Base-by-base conservation (phyloP, 2,888 invertebrate species). In the Opisthograptis luteolata region DNA sequence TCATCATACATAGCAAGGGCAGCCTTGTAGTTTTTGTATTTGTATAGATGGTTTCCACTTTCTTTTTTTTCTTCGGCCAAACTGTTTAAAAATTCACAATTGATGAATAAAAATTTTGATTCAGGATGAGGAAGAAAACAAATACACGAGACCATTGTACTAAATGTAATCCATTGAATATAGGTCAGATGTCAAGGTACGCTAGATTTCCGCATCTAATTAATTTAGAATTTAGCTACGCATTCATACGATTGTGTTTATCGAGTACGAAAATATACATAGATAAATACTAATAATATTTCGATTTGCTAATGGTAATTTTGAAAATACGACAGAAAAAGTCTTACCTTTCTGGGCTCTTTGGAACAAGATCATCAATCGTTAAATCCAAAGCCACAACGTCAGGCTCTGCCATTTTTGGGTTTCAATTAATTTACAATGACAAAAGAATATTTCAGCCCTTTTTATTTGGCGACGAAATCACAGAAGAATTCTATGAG, bases 1-100 rank as follows among this genome's bases (percentile, higher is more conserved):
- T 97, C 96, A 56, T 95, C 94, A 83, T 98, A 98, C 73, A 94
- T 92, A 62, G 93, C 92, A 55, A 98, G 90, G 39, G 98, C 98
- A 65, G 95, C 94, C 68, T 94, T 93, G 84, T 98, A 99, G 71
- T 98, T 95, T 86, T 97, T 96, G 67, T 94, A 93, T 86, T 95
- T 95, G 84, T 98, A 98, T 46, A 95, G 92, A 74, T 95, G 93
- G 85, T 98, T 98, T 53, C 98, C 98, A 81, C 93, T 93, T 80
- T 96, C 95, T 79, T 98, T 98, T 76, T 95, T 96, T 69, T 93
- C 92, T 87, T 97, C 97, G 24, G 97, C 96, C 72, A 95, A 84
- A 74, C 96, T 97, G 74, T 31, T 66, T 61, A 9, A 35, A 34
- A 51, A 27, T 36, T n/a, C 14, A 20, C 3, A 34, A 20, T n/a